Base-by-base conservation (phyloP, 2,797 vertebrate genomes). In the Gobionotothen gibberifrons region DNA sequence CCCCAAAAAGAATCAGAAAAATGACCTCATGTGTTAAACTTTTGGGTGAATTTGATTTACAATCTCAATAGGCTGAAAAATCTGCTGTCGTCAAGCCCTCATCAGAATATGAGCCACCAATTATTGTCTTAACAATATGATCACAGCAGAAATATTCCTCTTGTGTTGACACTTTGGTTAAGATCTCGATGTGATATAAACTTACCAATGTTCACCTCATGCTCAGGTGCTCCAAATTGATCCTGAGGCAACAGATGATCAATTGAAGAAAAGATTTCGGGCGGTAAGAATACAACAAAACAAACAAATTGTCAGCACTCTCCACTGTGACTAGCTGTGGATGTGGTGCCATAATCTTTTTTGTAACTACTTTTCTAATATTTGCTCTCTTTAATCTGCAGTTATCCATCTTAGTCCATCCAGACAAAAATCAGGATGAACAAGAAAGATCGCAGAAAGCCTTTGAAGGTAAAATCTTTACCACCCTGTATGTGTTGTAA, bases 371-470 rank as follows among this genome's bases (percentile, higher is more conserved):
- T 53, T 81, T 53, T 2, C 17, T 60, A 69, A 84, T 69, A 14
- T 53, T 26, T 62, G 5, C 12, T 64, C 3, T 82, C 21, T 76
- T 80, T 65, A 75, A 57, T 55, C 22, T 87, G 48, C 73, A 99
- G 98, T 90, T 99, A 78, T 99, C 98, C 59, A 99, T 99, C 90
- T 93, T 99, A 90, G 98, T 99, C 69, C 98, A 99, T 93, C 98
- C 98, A 72, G 98, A 99, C 92, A 99, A 99, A 94, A 99, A 99
- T 77, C 98, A 99, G 83, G 97, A 96, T 79, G 97, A 99, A 87
- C 84, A 85, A 75, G 96, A 97, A 0, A 92, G 98, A 94, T 93
- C 98, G 42, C 98, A 99, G 92, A 97, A 95, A 92, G 97, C 98
- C 0, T 99, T 99, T 90, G 98, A 99, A 97, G 98, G 98, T 99